phyloP scores from a whole-genome alignment of 1,140 invertebrate genomes.

The Drosophila chauvacae region DNA sequence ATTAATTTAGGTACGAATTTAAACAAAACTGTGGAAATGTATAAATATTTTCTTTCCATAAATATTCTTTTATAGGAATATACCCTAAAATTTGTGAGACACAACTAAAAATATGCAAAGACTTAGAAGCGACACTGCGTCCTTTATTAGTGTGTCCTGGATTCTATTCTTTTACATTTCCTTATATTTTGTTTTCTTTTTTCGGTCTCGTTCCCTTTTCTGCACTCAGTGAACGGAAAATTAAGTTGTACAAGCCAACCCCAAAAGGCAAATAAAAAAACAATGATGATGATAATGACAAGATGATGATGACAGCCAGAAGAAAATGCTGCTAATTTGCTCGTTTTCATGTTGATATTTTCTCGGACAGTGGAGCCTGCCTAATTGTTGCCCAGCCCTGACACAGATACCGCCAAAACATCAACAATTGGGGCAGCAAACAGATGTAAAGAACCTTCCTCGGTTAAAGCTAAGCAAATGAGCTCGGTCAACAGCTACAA shows the following conservation, averaged over 20 bases:
- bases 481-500: slow-evolving; percentile 46
- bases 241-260: slow-evolving; percentile 65
- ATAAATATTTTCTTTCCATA: background rate
- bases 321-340: slow-evolving; percentile 75
- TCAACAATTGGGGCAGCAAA: slow-evolving; percentile 30
- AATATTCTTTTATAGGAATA: background rate
- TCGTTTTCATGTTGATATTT: slow-evolving; percentile 59
- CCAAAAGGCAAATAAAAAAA: slow-evolving; percentile 76
- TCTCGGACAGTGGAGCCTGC: slow-evolving; percentile 33
- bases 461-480: slow-evolving; percentile 55
- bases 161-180: slow-evolving; percentile 29
- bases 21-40: too few relatives aligned
- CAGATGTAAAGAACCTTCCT: slow-evolving; percentile 52
- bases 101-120: background rate
- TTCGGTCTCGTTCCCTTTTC: slow-evolving; percentile 1
- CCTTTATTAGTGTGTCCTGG: slow-evolving; percentile 67
- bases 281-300: slow-evolving; percentile 58
- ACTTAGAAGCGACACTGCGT: slow-evolving; percentile 22
- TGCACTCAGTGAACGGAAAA: slow-evolving; percentile 61
- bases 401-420: slow-evolving; percentile 53
- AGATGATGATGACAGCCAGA: slow-evolving; percentile 58
- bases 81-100: background rate
- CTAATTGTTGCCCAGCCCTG: slow-evolving; percentile 80
- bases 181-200: slow-evolving; percentile 18
- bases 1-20: too few relatives aligned